Conservation (phyloP, 2,888 invertebrate species). For the Xylocampa areola region DNA sequence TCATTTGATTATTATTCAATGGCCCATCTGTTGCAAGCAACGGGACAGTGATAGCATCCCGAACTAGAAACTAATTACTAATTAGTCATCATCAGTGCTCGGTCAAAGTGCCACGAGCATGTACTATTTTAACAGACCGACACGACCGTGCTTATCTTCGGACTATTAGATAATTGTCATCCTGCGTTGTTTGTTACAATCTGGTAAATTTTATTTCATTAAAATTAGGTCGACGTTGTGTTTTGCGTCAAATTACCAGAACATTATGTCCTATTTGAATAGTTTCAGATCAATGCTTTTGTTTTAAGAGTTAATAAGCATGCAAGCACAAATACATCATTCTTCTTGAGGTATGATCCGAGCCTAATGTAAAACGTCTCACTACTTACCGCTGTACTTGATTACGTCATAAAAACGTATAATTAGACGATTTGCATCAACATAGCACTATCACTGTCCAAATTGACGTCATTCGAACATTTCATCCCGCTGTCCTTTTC, state of each 20-base stretch:
- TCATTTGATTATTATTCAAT: slow-evolving; percentile 47
- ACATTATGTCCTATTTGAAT: neutral
- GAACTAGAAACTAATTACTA: slow-evolving; percentile 45
- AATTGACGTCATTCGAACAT: slow-evolving; percentile 6
- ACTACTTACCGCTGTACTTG: neutral
- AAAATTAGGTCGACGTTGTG: slow-evolving; percentile 10
- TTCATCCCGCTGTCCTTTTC: slow-evolving; percentile 9
- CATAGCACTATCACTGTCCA: neutral
- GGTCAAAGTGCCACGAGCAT: slow-evolving; percentile 38
- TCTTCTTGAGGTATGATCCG: neutral
- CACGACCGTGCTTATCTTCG: slow-evolving; percentile 15
- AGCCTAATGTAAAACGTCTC: neutral
- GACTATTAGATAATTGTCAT: slow-evolving; percentile 14
- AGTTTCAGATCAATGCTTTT: no score
- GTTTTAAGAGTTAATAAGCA: no score
- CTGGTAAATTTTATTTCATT: neutral
- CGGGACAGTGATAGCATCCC: slow-evolving; percentile 37
- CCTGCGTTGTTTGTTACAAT: slow-evolving; percentile 11
- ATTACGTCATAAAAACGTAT: neutral
- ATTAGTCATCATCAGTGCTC: slow-evolving; percentile 35
- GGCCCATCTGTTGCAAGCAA: slow-evolving; percentile 40
- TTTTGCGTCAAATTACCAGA: neutral
- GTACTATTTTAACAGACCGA: slow-evolving; percentile 22
- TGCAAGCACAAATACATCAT: neutral
- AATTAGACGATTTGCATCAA: slow-evolving; percentile 9